phyloP scores from a whole-genome alignment of 1,140 invertebrate species.

The Zelostemma sp. region DNA sequence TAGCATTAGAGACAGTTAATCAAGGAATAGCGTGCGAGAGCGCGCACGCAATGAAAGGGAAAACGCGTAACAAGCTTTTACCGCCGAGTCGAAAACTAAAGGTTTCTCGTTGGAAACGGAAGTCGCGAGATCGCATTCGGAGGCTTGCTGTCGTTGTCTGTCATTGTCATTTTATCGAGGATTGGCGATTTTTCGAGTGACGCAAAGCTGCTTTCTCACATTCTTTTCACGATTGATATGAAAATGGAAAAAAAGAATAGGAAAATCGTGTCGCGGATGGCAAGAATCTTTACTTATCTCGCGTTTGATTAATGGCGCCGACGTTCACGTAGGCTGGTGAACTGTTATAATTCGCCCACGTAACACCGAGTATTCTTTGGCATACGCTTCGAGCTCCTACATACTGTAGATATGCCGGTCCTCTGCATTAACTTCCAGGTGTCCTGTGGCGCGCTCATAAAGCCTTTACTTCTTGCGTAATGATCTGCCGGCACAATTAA shows the following conservation, averaged over 20 bases:
- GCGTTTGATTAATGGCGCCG: constrained; percentile 54
- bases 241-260: no score
- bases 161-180: no score
- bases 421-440: constrained; percentile 13
- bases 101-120: background rate
- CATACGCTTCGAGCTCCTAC: constrained; percentile 18
- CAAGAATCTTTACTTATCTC: constrained; percentile 52
- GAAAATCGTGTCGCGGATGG: constrained; percentile 20
- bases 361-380: constrained; percentile 15
- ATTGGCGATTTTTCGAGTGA: no score
- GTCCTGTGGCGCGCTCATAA: constrained; percentile 14
- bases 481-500: constrained; percentile 29
- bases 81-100: no score
- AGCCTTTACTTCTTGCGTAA: constrained; percentile 12
- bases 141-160: no score
- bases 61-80: background rate
- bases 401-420: constrained; percentile 17
- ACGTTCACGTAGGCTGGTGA: constrained; percentile 52
- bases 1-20: constrained; percentile 1
- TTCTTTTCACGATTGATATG: no score
- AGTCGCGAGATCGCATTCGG: background rate
- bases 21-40: background rate
- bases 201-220: no score
- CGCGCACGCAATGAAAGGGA: constrained; percentile 6
- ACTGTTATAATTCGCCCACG: constrained; percentile 61